Percentiles rank a stretch among this genome's conserved stretches.
These are phyloP conservation scores for Bufo gargarizans DNA, from an alignment of 2,113 vertebrate species.

Conservation along the genomic window DNA sequence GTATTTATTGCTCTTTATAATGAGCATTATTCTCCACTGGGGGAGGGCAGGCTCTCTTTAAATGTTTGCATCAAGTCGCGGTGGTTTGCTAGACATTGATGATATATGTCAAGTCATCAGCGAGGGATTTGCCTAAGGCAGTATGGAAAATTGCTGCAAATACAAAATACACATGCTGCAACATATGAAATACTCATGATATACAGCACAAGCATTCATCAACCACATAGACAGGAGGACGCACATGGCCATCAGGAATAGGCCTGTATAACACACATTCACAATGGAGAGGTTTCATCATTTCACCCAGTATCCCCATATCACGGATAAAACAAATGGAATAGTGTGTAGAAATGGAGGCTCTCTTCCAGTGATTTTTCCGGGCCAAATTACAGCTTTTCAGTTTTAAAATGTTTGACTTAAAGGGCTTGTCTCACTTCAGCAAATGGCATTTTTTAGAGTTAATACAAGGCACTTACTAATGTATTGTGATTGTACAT, in stretches of 20 bases:
- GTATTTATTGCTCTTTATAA: constrained; percentile 52
- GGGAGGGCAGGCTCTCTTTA: constrained; percentile 4
- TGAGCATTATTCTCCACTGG: constrained; percentile 25
- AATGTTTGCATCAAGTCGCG: constrained; percentile 39
- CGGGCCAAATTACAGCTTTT: too few species aligned
- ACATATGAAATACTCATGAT: constrained; percentile 24
- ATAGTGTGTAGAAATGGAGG: too few species aligned
- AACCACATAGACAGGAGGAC: background rate
- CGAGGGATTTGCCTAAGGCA: background rate
- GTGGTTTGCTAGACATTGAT: constrained; percentile 23
- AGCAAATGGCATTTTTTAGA: too few species aligned
- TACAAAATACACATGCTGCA: constrained; percentile 41
- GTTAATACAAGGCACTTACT: too few species aligned
- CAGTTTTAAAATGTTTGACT: too few species aligned
- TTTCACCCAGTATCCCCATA: background rate
- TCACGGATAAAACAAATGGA: background rate
- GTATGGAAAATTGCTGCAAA: constrained; percentile 29
- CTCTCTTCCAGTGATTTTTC: too few species aligned
- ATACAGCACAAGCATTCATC: constrained; percentile 13
- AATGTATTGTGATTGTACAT: too few species aligned
- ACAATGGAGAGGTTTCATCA: background rate
- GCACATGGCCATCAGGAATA: background rate
- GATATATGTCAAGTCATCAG: constrained; percentile 44
- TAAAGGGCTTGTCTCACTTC: too few species aligned
- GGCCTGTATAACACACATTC: background rate